A percentile compares a stretch with the other conserved stretches of the same genome.
Evolutionary conservation across 2,888 invertebrate genomes (phyloP).

Genomic region (Xestia sexstrigata): DNA sequence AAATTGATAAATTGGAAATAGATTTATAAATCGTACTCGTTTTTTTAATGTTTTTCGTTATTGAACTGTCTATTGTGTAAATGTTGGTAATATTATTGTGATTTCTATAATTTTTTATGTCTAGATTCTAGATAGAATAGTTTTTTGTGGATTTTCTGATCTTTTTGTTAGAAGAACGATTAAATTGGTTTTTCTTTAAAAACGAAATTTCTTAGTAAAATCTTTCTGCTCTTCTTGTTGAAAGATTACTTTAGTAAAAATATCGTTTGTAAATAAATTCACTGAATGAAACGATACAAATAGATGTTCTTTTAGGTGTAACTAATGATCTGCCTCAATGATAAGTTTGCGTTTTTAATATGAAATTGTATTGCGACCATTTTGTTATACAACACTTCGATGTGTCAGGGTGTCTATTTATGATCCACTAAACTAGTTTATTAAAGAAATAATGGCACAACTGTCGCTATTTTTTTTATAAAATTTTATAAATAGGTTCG

Average conservation of each 20-base stretch:
- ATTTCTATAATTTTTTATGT: not conserved
- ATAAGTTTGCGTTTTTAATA: slow-evolving; percentile 21
- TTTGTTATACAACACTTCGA: not conserved
- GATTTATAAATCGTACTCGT: slow-evolving; percentile 26
- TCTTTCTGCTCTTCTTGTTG: not conserved
- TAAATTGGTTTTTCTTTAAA: slow-evolving; percentile 7
- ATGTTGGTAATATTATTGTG: slow-evolving; percentile 5
- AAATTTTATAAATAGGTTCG: slow-evolving; percentile 4
- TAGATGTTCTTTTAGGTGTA: not conserved
- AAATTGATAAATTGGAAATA: slow-evolving; percentile 31
- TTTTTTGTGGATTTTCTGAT: not conserved
- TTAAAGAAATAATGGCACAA: not conserved
- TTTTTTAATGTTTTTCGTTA: slow-evolving; percentile 4
- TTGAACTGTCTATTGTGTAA: slow-evolving; percentile 11
- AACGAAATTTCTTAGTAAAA: slow-evolving; percentile 9
- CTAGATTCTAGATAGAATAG: not conserved
- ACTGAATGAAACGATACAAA: slow-evolving; percentile 5
- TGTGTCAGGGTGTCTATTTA: slow-evolving; percentile 43
- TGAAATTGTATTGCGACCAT: not conserved
- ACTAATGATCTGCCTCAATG: slow-evolving; percentile 46
- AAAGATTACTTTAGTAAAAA: slow-evolving; percentile 6
- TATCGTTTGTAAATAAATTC: slow-evolving; percentile 23
- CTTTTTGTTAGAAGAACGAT: slow-evolving; percentile 19
- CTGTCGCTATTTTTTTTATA: not conserved
- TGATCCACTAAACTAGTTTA: slow-evolving; percentile 11